phyloP scores from a whole-genome alignment of 2,888 invertebrate genomes.

The Caenorhabditis zanzibari region DNA sequence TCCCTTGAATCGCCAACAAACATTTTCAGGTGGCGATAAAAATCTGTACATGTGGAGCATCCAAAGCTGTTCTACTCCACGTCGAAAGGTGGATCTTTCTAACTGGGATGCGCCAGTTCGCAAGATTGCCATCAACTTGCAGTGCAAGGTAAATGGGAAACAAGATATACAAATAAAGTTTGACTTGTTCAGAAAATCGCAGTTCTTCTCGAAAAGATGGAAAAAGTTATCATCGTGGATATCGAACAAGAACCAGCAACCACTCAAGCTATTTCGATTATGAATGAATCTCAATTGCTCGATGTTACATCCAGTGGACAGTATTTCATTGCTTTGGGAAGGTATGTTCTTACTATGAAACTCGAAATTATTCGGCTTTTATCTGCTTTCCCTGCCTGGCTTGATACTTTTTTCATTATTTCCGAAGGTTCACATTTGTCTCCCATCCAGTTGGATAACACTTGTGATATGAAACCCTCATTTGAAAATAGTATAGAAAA shows the following conservation, averaged over 20 bases:
- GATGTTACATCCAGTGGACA: conserved; percentile 37
- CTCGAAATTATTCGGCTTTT: background rate
- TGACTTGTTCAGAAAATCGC: conserved; percentile 31
- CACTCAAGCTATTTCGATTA: background rate
- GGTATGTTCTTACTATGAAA: conserved; percentile 17
- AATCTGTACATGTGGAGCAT: conserved; percentile 57
- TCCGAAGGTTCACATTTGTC: background rate
- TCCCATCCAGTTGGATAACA: conserved; percentile 20
- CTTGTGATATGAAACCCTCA: conserved; percentile 20
- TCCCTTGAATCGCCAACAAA: background rate
- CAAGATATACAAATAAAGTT: background rate
- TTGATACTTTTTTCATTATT: background rate
- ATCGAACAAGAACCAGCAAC: background rate
- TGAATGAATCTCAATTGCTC: conserved; percentile 8
- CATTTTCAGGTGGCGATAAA: conserved; percentile 65
- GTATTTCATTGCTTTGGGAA: conserved; percentile 35
- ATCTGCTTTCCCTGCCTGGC: background rate
- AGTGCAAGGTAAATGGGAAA: conserved; percentile 3
- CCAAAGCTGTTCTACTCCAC: conserved; percentile 14
- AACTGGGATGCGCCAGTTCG: conserved; percentile 36
- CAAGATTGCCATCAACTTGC: conserved; percentile 35
- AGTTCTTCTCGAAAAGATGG: conserved; percentile 34
- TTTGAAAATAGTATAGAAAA: background rate
- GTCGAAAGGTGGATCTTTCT: background rate
- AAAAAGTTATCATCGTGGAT: conserved; percentile 13